Conservation (phyloP, 1,140 invertebrate species). For the Wiebesia pumilae region DNA sequence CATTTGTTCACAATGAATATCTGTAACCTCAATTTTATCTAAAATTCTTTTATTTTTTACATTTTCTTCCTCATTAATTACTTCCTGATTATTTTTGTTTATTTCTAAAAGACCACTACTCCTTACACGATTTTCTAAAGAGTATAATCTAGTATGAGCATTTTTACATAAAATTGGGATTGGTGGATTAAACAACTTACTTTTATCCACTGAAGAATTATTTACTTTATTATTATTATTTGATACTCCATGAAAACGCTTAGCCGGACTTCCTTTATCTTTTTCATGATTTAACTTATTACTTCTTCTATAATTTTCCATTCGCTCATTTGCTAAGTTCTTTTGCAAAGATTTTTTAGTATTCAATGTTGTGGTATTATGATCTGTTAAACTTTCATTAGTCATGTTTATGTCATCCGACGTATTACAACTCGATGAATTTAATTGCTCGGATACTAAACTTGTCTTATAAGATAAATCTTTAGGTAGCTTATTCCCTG, state of each 20-base stretch:
- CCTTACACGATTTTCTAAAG: constrained; percentile 34
- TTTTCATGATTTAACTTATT: constrained; percentile 14
- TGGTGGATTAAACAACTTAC: constrained; percentile 36
- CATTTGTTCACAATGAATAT: constrained; percentile 67
- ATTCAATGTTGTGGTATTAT: neutral
- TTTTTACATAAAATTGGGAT: constrained; percentile 53
- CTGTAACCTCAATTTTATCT: constrained; percentile 36
- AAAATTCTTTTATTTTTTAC: constrained; percentile 26
- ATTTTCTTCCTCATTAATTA: constrained; percentile 32
- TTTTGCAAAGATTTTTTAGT: neutral
- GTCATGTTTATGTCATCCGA: neutral
- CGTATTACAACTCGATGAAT: neutral
- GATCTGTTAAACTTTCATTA: neutral
- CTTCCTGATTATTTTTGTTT: constrained; percentile 16
- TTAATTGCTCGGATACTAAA: constrained; percentile 1
- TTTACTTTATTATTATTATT: constrained; percentile 6
- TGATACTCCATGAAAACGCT: neutral
- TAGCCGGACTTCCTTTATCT: constrained; percentile 1
- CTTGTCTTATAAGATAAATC: neutral
- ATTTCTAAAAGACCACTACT: constrained; percentile 32
- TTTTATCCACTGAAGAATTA: constrained; percentile 11
- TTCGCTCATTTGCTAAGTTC: neutral
- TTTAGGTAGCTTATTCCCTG: constrained; percentile 12
- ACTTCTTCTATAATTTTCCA: neutral
- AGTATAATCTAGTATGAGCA: constrained; percentile 50